These are phyloP conservation scores for Centropyge bicolor DNA, from an alignment of 2,797 vertebrate species.

Conservation along the genomic window DNA sequence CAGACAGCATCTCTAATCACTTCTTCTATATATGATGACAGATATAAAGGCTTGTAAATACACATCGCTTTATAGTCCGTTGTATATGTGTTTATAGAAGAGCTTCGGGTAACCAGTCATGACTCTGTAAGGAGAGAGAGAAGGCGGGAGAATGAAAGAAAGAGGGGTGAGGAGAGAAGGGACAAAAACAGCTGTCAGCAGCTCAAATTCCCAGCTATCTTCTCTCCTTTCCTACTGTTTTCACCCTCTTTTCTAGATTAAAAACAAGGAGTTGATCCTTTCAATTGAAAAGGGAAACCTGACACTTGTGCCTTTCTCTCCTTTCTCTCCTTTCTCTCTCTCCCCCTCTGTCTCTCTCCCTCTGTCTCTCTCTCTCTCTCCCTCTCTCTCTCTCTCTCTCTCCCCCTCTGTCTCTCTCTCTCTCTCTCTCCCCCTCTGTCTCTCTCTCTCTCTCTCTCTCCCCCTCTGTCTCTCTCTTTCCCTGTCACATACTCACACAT, in stretches of 20 bases:
- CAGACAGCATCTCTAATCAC: slow-evolving; percentile 17
- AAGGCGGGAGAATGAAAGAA: slow-evolving; percentile 16
- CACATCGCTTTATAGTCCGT: background rate
- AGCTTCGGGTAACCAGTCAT: slow-evolving; percentile 5
- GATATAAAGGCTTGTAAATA: slow-evolving; percentile 14
- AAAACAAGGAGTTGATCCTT: slow-evolving; percentile 74
- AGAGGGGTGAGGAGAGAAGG: slow-evolving; percentile 43
- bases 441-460: background rate
- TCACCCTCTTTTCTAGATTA: slow-evolving; percentile 78
- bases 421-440: slow-evolving; percentile 66
- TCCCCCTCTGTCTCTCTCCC: slow-evolving; percentile 61
- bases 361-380: slow-evolving; percentile 28
- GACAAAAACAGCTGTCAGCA: slow-evolving; percentile 72
- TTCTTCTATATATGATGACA: background rate
- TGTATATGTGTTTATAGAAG: slow-evolving; percentile 6
- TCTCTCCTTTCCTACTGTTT: slow-evolving; percentile 74
- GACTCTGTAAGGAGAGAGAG: slow-evolving; percentile 10
- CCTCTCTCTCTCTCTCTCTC: slow-evolving; percentile 57
- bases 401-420: no score
- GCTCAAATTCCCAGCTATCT: slow-evolving; percentile 72
- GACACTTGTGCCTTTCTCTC: slow-evolving; percentile 71
- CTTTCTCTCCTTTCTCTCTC: background rate
- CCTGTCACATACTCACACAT: slow-evolving; percentile 48
- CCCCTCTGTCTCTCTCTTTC: slow-evolving; percentile 36
- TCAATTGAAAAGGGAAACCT: slow-evolving; percentile 76